phyloP scores from a whole-genome alignment of 2,888 invertebrate species.

The Anthophora plumipes region DNA sequence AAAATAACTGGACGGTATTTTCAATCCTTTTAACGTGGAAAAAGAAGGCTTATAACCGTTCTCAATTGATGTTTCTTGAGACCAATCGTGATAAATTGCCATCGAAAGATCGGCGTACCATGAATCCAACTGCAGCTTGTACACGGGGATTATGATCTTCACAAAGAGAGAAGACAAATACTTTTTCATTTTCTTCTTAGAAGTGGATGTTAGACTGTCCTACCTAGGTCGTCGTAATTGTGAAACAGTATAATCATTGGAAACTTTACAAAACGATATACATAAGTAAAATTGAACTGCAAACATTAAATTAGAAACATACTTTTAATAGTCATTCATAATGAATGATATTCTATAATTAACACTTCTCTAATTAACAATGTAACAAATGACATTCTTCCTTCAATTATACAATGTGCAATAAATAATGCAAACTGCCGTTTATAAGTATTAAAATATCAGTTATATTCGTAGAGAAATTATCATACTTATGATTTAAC shows the following conservation, averaged over 20 bases:
- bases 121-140: constrained; percentile 43
- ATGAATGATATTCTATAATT: too few species aligned
- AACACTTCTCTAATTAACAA: too few species aligned
- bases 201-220: neutral
- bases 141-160: constrained; percentile 49
- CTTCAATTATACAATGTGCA: too few species aligned
- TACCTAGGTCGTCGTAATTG: neutral
- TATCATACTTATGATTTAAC: too few species aligned
- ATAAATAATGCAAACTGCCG: too few species aligned
- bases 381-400: too few species aligned
- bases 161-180: constrained; percentile 39
- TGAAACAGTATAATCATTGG: neutral
- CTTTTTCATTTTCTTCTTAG: constrained; percentile 20
- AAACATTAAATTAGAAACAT: too few species aligned
- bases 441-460: too few species aligned
- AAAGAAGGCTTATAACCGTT: constrained; percentile 7
- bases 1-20: constrained; percentile 9
- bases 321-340: neutral
- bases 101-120: constrained; percentile 44
- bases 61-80: constrained; percentile 34
- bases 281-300: neutral
- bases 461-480: too few species aligned
- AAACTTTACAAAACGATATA: neutral
- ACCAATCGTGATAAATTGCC: constrained; percentile 48
- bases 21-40: constrained; percentile 31